Conservation (phyloP, 1,140 invertebrate species). For the Berghia stephanieae region DNA sequence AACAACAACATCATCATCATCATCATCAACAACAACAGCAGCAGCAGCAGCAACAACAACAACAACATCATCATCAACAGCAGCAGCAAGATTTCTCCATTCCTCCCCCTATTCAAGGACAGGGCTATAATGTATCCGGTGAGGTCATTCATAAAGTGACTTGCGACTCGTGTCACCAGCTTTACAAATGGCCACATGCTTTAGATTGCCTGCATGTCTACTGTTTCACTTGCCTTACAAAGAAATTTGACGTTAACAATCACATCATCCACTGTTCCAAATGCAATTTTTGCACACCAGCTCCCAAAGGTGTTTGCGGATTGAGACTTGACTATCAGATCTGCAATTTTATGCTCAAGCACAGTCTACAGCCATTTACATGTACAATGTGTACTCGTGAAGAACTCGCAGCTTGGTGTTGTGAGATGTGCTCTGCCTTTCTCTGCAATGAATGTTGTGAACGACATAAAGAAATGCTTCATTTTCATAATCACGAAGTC, state of each 20-base stretch:
- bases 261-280: constrained; percentile 10
- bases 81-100: constrained; percentile 16
- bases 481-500: constrained; percentile 13
- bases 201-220: constrained; percentile 21
- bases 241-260: neutral
- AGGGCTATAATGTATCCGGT: neutral
- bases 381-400: constrained; percentile 20
- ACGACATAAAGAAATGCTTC: constrained; percentile 20
- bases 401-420: constrained; percentile 17
- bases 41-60: neutral
- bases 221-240: constrained; percentile 21
- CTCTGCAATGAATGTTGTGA: constrained; percentile 17
- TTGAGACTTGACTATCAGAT: constrained; percentile 1
- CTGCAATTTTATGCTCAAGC: constrained; percentile 7
- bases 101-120: neutral
- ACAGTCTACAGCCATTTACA: neutral
- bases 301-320: neutral
- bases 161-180: neutral
- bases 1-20: too few relatives aligned
- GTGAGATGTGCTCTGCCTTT: constrained; percentile 10
- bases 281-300: neutral
- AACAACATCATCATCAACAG: neutral
- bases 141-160: neutral
- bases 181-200: constrained; percentile 18
- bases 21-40: too few relatives aligned